Percentiles rank a stretch among this genome's conserved stretches.
Conservation (phyloP, 2,797 vertebrate genomes). For the Astyanax mexicanus region DNA sequence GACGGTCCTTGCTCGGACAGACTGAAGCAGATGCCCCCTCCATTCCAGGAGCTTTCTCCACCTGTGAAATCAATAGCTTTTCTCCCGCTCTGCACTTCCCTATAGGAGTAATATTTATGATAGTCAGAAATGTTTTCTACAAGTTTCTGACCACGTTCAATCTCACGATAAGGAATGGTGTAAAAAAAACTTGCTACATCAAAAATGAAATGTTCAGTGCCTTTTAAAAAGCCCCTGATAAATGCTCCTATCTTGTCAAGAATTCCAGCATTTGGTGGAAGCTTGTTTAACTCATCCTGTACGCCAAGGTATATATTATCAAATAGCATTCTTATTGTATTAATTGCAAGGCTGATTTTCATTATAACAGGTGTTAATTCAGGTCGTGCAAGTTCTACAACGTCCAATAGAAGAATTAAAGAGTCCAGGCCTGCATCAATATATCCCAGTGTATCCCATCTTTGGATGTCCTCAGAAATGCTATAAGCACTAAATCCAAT, state of each 20-base stretch:
- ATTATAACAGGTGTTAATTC: constrained; percentile 26
- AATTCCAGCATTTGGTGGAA: constrained; percentile 47
- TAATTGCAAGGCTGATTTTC: constrained; percentile 50
- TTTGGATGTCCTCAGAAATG: constrained; percentile 8
- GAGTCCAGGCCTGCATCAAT: constrained; percentile 42
- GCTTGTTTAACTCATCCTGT: constrained; percentile 45
- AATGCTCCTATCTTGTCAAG: constrained; percentile 43
- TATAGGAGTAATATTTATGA: constrained; percentile 52
- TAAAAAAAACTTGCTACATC: constrained; percentile 45
- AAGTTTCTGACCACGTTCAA: constrained; percentile 53
- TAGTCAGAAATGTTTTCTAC: constrained; percentile 62
- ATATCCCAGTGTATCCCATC: constrained; percentile 36
- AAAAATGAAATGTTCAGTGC: accelerated
- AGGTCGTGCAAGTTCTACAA: constrained; percentile 24
- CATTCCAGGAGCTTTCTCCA: constrained; percentile 58
- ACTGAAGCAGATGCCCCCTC: constrained; percentile 58
- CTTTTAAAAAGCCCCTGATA: neutral
- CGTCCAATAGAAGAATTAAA: neutral
- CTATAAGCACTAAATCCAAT: constrained; percentile 60
- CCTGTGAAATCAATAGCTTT: constrained; percentile 53
- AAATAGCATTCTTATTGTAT: constrained; percentile 28
- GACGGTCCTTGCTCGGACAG: constrained; percentile 58
- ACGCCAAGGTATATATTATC: constrained; percentile 59
- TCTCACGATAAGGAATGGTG: constrained; percentile 52
- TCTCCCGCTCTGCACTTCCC: neutral